These are phyloP conservation scores for Brachionus manjavacas DNA, from an alignment of 1,140 invertebrate genomes.

Conservation along the genomic window DNA sequence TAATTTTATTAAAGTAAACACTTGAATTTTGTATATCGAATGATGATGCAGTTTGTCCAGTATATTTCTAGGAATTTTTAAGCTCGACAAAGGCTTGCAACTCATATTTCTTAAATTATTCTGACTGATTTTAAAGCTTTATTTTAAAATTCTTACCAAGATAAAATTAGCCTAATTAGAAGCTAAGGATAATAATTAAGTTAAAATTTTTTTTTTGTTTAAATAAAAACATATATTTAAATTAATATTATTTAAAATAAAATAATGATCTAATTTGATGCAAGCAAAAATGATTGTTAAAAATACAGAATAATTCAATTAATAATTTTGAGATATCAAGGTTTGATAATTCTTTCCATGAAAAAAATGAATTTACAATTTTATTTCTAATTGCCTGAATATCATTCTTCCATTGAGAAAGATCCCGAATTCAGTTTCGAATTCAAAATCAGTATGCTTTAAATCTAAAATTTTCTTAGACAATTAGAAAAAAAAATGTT, in stretches of 20 bases:
- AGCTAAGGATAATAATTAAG: not conserved
- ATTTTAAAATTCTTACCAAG: not conserved
- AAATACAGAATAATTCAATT: not conserved
- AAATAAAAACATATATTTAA: too few relatives aligned
- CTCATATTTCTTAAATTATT: not conserved
- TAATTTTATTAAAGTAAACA: not conserved
- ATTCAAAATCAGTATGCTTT: too few relatives aligned
- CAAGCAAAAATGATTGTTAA: not conserved
- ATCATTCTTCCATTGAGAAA: too few relatives aligned
- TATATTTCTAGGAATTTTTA: not conserved
- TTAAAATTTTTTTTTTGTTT: not conserved
- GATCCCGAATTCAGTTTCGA: too few relatives aligned
- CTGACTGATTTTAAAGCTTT: not conserved
- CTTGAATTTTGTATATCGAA: not conserved
- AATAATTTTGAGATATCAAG: too few relatives aligned
- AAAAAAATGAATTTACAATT: too few relatives aligned
- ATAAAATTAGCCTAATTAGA: not conserved
- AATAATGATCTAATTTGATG: not conserved
- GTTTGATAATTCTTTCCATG: too few relatives aligned
- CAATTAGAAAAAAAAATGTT: too few relatives aligned
- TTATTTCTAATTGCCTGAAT: too few relatives aligned
- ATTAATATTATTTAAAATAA: too few relatives aligned
- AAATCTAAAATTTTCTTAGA: too few relatives aligned
- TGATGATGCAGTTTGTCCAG: not conserved
- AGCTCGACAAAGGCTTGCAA: not conserved